Evolutionary conservation across 2,797 vertebrate genomes (phyloP), one percentile per base, ranked within the genome.

Genomic region (Lepus townsendii): DNA sequence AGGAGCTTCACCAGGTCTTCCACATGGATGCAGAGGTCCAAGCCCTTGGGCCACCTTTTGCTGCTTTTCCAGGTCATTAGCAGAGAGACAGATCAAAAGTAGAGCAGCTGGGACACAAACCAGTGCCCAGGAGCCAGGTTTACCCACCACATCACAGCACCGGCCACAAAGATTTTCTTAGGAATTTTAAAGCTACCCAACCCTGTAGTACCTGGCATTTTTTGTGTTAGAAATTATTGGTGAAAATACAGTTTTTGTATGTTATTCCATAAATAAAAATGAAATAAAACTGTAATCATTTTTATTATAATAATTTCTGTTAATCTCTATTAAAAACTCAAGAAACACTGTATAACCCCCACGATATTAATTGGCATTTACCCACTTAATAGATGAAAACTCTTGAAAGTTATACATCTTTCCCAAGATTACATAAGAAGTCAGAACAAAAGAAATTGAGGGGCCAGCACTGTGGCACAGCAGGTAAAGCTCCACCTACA

Each of bases 241-340:
- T 69, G 50, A 84, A 89, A 88, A 76, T 60, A 73, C 0, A 88
- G 14, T 76, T 52, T 75, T 35, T 84, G 14, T 69, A 38, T 50
- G 60, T 91, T 84, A 47, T 68, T 87, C 32, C 47, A 62, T n/a
- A 72, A 35, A 91, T 83, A 79, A 73, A 57, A 16, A 57, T 20
- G 19, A 57, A 16, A 57, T 16, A 57, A 57, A 57, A 65, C n/a
- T 30, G 90, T 19, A 63, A 77, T 60, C 2, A 13, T 76, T 91
- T 80, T 78, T 86, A 54, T 71, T 50, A 35, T 60, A 75, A 82
- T 19, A 19, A 73, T 7, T 82, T 47, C 62, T 88, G 27, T 42
- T 92, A 75, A 90, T 92, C 86, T 82, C 65, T 73, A 35, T 60
- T 65, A 71, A 80, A 42, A 79, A 38, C 35, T 88, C 30, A 84